Evolutionary conservation across 2,888 invertebrate genomes (phyloP), one percentile per base, ranked within the genome.

Genomic region (Pristionchus fissidentatus): DNA sequence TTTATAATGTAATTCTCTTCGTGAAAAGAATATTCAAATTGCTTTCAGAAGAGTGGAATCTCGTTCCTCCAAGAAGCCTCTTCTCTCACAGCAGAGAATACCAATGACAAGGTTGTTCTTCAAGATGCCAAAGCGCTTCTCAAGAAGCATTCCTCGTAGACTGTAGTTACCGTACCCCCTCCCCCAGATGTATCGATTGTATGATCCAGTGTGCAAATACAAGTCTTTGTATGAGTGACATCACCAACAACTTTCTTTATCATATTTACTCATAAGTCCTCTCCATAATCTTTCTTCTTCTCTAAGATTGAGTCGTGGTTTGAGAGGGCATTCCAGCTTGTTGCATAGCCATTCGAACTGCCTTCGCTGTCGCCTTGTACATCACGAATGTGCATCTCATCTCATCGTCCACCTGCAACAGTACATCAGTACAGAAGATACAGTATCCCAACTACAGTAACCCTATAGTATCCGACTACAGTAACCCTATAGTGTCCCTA

Each of bases 381-480:
- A 90, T 87, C 80, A 83, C 79, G 85, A 90, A 90, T 26, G 88
- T 88, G 87, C 90, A 90, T 43, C 85, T 86, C 85, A 90, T 86
- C 60, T 89, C 88, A 43, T 89, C 90, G 83, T 85, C 85, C 73
- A 88, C 87, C 87, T 87, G 10, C 22, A 60, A 57, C 26, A 46
- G 13, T 8, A 26, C 46, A 4, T 19, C 7, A 19, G 19, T 49
- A 49, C 49, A 19, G 49, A 13, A 49, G 49, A 15, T 73, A 70
- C 70, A 4, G 73, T 73, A 73, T 26, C 26, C 43, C 41, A 41
- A n/a, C 62, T 41, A 57, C 57, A 5, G 22, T 5, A 52, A 22
- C 22, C 73, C 22, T 26, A 8, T n/a, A 60, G 26, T 32, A 29
- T 19, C 70, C 81, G 73, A 3, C 35, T 55, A 78, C 78, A 41